These are phyloP conservation scores for Paelopatides confundens DNA, from an alignment of 53 echinoderm and acorn worm genomes.

Conservation along the genomic window DNA sequence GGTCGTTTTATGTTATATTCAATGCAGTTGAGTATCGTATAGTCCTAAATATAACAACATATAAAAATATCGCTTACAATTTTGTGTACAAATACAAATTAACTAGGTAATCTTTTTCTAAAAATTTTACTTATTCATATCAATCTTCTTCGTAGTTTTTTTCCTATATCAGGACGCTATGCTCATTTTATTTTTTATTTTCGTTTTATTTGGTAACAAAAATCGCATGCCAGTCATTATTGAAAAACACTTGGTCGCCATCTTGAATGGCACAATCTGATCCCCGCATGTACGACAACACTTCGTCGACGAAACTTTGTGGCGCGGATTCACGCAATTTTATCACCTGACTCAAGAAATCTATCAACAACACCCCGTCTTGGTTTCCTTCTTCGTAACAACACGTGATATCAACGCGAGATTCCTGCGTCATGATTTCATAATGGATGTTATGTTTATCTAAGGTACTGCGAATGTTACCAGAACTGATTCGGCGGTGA, in stretches of 20 bases:
- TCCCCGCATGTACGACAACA: conserved; percentile 33
- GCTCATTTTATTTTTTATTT: no score
- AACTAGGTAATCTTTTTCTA: no score
- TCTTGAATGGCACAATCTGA: neutral
- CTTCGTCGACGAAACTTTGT: neutral
- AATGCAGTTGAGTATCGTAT: no score
- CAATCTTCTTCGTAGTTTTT: no score
- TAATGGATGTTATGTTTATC: neutral
- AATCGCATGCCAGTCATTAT: conserved; percentile 53
- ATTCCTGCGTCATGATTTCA: neutral
- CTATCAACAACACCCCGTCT: conserved; percentile 12
- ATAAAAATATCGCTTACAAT: no score
- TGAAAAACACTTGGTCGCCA: conserved; percentile 25
- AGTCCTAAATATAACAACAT: no score
- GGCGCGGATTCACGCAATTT: conserved; percentile 13
- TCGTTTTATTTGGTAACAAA: conserved; percentile 47
- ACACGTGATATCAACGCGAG: conserved; percentile 35
- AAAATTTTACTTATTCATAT: no score
- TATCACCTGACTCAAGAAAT: conserved; percentile 26
- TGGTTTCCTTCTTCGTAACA: neutral
- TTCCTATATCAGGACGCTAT: no score
- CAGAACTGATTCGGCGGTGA: neutral
- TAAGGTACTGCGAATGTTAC: neutral
- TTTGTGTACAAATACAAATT: no score
- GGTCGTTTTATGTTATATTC: no score